Percentiles rank a stretch among this genome's conserved stretches.
Evolutionary conservation across 2,888 invertebrate genomes (phyloP).

Genomic region (Dusona sp.): DNA sequence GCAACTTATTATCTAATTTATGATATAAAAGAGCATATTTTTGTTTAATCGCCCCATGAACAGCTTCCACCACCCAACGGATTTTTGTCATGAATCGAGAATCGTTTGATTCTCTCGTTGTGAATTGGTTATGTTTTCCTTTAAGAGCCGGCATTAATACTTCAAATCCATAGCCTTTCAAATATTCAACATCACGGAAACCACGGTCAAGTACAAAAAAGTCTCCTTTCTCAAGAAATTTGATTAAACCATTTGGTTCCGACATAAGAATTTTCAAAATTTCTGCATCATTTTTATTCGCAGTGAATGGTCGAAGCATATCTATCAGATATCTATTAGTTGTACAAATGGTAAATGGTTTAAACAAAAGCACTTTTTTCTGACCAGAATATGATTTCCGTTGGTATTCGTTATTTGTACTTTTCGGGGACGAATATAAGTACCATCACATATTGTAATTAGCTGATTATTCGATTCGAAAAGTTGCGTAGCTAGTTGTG

Average conservation of each 20-base stretch:
- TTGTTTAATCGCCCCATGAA: slow-evolving; percentile 63
- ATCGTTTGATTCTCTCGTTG: slow-evolving; percentile 65
- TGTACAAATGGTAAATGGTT: slow-evolving; percentile 48
- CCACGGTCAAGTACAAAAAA: too few species aligned
- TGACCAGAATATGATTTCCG: slow-evolving; percentile 63
- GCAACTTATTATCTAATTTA: slow-evolving; percentile 63
- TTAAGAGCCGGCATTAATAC: slow-evolving; percentile 46
- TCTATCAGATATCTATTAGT: slow-evolving; percentile 14
- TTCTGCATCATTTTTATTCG: too few species aligned
- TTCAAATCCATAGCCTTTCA: neutral
- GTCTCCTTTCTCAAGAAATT: too few species aligned
- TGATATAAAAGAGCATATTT: slow-evolving; percentile 58
- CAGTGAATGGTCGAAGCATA: neutral
- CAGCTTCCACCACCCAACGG: slow-evolving; percentile 69
- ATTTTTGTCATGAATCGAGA: slow-evolving; percentile 70
- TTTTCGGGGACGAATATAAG: slow-evolving; percentile 48
- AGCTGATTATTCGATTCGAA: too few species aligned
- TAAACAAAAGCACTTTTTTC: slow-evolving; percentile 39
- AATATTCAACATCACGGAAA: too few species aligned
- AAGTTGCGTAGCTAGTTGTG: too few species aligned
- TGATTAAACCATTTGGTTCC: too few species aligned
- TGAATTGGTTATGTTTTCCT: slow-evolving; percentile 50
- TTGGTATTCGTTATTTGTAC: slow-evolving; percentile 69
- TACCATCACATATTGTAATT: too few species aligned
- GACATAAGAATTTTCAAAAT: too few species aligned